Percentiles rank a stretch among this genome's conserved stretches.
phyloP scores from a whole-genome alignment of 1,140 invertebrate species.

The Polyergus mexicanus region DNA sequence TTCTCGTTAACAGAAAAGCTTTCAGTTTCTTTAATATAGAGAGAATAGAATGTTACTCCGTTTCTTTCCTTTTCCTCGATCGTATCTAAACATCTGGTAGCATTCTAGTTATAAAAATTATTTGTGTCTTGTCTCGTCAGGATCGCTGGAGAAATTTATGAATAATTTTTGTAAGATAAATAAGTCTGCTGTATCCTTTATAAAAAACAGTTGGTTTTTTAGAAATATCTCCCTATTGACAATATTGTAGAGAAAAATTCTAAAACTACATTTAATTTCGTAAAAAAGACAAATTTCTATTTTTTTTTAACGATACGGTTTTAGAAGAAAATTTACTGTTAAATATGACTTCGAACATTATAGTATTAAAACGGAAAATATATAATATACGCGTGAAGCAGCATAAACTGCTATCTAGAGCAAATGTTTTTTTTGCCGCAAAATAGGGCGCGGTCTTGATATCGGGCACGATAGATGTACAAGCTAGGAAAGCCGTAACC shows the following conservation, averaged over 20 bases:
- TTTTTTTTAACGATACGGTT: background rate
- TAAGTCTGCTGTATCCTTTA: too few relatives aligned
- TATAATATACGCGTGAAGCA: background rate
- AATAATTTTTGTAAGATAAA: too few relatives aligned
- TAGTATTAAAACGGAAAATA: slow-evolving; percentile 8
- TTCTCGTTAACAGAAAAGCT: too few relatives aligned
- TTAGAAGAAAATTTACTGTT: background rate
- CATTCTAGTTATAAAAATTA: too few relatives aligned
- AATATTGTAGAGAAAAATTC: background rate
- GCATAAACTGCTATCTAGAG: slow-evolving; percentile 39
- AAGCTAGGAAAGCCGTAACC: slow-evolving; percentile 68
- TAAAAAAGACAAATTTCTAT: background rate
- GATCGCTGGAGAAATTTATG: too few relatives aligned
- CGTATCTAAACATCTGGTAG: too few relatives aligned
- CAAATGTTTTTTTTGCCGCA: slow-evolving; percentile 28
- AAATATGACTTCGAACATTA: background rate
- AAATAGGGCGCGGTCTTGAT: slow-evolving; percentile 40
- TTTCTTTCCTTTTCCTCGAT: too few relatives aligned
- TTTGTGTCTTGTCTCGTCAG: too few relatives aligned
- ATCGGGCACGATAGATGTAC: slow-evolving; percentile 53
- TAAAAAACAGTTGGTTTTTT: too few relatives aligned
- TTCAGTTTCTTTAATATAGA: too few relatives aligned
- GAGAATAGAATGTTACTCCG: too few relatives aligned
- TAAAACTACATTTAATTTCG: background rate
- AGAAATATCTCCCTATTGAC: too few relatives aligned